A percentile compares a stretch with the other conserved stretches of the same genome.
Evolutionary conservation across 2,888 invertebrate species (phyloP).

Genomic region (Matsumyia berberina): DNA sequence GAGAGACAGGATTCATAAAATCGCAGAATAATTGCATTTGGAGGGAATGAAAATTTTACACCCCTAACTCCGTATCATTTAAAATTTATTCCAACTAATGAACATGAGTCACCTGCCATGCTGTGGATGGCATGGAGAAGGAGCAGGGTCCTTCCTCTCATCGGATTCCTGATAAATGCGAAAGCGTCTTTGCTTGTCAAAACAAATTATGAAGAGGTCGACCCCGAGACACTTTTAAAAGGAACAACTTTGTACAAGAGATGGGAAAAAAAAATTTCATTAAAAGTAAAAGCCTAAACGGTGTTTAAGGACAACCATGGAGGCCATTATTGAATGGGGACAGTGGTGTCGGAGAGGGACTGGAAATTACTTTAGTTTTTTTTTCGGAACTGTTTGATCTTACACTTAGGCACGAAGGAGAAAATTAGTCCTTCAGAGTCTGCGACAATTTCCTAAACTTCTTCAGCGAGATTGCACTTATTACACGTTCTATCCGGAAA

Average conservation of each 20-base stretch:
- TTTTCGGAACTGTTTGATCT: too few species aligned
- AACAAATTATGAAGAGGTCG: conserved; percentile 64
- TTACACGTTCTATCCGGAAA: too few species aligned
- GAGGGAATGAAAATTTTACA: conserved; percentile 28
- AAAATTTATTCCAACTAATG: conserved; percentile 68
- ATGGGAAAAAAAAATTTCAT: conserved; percentile 52
- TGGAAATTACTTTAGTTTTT: too few species aligned
- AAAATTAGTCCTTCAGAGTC: too few species aligned
- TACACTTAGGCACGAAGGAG: too few species aligned
- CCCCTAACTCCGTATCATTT: conserved; percentile 30
- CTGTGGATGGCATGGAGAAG: neutral
- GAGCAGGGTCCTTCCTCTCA: neutral
- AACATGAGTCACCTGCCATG: conserved; percentile 59
- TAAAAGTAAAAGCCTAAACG: conserved; percentile 66
- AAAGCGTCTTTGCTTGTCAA: conserved; percentile 55
- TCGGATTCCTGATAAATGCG: conserved; percentile 14
- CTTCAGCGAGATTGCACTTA: too few species aligned
- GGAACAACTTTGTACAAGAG: conserved; percentile 13
- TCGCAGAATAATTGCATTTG: conserved; percentile 70
- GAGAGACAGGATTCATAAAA: conserved; percentile 17
- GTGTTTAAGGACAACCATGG: conserved; percentile 39
- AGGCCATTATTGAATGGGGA: conserved; percentile 5
- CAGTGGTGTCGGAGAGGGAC: conserved; percentile 3
- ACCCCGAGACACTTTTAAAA: conserved; percentile 27
- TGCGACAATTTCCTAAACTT: too few species aligned